A percentile compares a stretch with the other conserved stretches of the same genome.
These are phyloP conservation scores for Atopsyche davidsoni DNA, from an alignment of 1,140 invertebrate genomes.

Conservation along the genomic window DNA sequence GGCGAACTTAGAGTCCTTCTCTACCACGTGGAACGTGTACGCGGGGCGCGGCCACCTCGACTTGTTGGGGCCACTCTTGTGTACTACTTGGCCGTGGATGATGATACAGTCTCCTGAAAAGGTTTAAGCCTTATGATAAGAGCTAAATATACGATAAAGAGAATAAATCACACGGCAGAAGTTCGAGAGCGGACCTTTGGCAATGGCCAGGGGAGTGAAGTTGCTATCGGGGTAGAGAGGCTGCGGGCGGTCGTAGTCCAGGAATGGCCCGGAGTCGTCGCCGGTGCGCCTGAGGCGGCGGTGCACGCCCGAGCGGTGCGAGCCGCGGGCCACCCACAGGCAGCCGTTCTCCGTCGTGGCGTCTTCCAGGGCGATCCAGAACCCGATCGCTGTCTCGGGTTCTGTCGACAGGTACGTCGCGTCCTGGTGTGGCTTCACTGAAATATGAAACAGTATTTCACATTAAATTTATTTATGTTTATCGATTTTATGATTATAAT, in stretches of 20 bases:
- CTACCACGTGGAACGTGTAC: constrained; percentile 93
- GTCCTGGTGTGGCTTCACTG: constrained; percentile 83
- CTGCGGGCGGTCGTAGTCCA: constrained; percentile 59
- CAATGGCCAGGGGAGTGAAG: constrained; percentile 74
- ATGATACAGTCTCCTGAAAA: constrained; percentile 76
- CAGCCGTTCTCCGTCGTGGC: constrained; percentile 91
- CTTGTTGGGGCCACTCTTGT: constrained; percentile 82
- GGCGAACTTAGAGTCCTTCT: constrained; percentile 69
- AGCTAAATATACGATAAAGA: not conserved
- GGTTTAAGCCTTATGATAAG: constrained; percentile 18
- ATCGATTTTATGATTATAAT: not conserved
- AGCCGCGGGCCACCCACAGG: constrained; percentile 85
- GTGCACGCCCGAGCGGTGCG: constrained; percentile 77
- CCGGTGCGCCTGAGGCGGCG: constrained; percentile 67
- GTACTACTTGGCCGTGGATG: constrained; percentile 89
- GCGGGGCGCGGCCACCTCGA: constrained; percentile 81
- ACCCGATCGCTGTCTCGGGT: constrained; percentile 68
- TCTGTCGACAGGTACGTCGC: constrained; percentile 79
- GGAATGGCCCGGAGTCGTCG: constrained; percentile 52
- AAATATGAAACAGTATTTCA: constrained; percentile 27
- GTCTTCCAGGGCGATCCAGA: constrained; percentile 95
- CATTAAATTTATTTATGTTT: not conserved
- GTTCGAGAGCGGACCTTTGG: constrained; percentile 56
- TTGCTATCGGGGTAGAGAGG: constrained; percentile 67
- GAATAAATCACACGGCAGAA: not conserved